Conservation (phyloP, 2,797 vertebrate genomes). For the Chiroxiphia lanceolata region DNA sequence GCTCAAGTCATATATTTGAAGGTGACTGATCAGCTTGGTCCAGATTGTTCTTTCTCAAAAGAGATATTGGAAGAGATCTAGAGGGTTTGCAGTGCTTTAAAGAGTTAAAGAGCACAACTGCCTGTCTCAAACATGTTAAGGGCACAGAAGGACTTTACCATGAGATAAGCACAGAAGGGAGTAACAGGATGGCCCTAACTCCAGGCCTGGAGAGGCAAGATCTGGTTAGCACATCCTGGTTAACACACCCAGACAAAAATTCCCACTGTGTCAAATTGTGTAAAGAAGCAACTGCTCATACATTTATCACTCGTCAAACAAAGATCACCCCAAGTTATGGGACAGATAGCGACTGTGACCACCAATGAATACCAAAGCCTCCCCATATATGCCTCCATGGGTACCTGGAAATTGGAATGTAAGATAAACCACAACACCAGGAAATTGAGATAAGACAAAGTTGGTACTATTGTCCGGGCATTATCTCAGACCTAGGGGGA, state of each 20-base stretch:
- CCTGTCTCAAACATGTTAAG: background rate
- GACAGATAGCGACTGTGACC: background rate
- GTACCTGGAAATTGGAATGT: background rate
- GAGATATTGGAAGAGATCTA: background rate
- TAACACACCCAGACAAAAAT: background rate
- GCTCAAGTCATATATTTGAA: background rate
- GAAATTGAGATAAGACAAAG: background rate
- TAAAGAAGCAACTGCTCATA: background rate
- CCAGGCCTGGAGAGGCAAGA: background rate
- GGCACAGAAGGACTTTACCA: background rate
- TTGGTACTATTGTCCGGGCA: background rate
- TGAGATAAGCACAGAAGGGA: background rate
- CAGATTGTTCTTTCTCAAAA: background rate
- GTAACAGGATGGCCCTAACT: accelerated
- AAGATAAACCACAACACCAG: background rate
- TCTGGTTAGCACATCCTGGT: background rate
- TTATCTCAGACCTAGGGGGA: background rate
- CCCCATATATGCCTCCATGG: background rate
- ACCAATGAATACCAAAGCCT: background rate
- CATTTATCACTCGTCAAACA: background rate
- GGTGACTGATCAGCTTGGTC: background rate
- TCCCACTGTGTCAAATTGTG: background rate
- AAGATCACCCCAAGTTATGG: background rate
- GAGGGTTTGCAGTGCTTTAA: background rate
- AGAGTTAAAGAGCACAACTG: background rate